Conservation (phyloP, 2,888 invertebrate genomes). For the Nasonia oneida region DNA sequence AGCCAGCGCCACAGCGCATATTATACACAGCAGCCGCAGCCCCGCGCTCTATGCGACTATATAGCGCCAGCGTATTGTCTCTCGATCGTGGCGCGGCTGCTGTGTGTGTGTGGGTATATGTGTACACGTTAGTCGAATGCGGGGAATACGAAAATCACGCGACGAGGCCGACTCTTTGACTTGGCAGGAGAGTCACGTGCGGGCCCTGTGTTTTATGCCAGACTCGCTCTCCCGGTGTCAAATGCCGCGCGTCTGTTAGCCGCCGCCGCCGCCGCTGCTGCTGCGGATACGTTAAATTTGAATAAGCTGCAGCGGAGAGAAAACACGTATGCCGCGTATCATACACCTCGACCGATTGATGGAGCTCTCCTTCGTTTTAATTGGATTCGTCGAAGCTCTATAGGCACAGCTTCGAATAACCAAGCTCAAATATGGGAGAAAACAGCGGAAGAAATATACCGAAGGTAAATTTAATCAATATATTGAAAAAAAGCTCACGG, state of each 20-base stretch:
- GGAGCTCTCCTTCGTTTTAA: no score
- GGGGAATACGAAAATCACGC: conserved; percentile 32
- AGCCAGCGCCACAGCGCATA: conserved; percentile 1
- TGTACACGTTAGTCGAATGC: conserved; percentile 13
- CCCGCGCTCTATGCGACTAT: background rate
- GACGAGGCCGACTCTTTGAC: background rate
- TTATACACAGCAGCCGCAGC: background rate
- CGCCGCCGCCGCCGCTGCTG: no score
- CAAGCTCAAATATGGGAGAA: background rate
- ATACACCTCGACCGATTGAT: background rate
- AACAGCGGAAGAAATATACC: background rate
- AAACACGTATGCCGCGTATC: background rate
- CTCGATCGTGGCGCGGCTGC: background rate
- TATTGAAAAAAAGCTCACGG: background rate
- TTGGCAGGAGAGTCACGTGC: conserved; percentile 17
- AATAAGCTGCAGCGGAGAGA: background rate
- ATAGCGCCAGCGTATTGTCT: background rate
- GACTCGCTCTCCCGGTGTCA: background rate
- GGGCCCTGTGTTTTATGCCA: conserved; percentile 11
- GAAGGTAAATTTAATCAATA: background rate
- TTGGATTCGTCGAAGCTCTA: no score
- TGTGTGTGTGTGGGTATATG: background rate
- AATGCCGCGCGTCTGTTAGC: conserved; percentile 1
- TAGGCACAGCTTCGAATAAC: no score
- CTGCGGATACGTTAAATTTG: conserved; percentile 13